Evolutionary conservation across 2,888 invertebrate genomes (phyloP), one percentile per base, ranked within the genome.

Genomic region (Scelioninae gen. 2): DNA sequence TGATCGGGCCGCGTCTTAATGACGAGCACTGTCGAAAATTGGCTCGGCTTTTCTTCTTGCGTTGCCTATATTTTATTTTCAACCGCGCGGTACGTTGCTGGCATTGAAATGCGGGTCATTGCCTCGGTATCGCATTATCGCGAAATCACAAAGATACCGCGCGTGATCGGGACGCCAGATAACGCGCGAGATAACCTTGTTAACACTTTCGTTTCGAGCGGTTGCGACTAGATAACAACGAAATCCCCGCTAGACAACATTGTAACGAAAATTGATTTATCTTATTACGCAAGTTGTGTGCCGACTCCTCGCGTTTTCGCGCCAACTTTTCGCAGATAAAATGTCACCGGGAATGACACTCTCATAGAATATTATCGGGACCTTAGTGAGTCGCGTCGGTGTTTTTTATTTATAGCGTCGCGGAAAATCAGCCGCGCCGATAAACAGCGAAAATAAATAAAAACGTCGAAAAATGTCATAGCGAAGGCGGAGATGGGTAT

Each of bases 101-200:
- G 72, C 72, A 72, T 72, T 72, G 72, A 67, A 50, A 67, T 67
- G 46, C 72, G 28, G 72, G 72, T 72, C 72, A 72, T 67, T 72
- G 72, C 60, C 65, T 72, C 33, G 60, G n/a, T 52, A 63, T 63
- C 63, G 13, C 10, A 5, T 33, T 58, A 71, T 71, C 70, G 50
- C 28, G 2, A 11, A 28, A 65, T 60, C 65, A 16, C 13, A 13
- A 28, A 18, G 58, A 52, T 69, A 69, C 55, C 53, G 48, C 53
- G 35, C 16, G 6, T 18, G 50, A 43, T 58, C n/a, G 39, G 18
- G 43, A 31, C 48, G 22, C 19, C 33, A 15, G 57, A 70, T 70
- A 69, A 61, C 43, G 46, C 13, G n/a, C 1, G 16, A 37, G 69
- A 70, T 70, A 71, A 71, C 71, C 71, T 71, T 71, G 71, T 50